Conservation (phyloP, 2,888 invertebrate species). For the Spodoptera picta region DNA sequence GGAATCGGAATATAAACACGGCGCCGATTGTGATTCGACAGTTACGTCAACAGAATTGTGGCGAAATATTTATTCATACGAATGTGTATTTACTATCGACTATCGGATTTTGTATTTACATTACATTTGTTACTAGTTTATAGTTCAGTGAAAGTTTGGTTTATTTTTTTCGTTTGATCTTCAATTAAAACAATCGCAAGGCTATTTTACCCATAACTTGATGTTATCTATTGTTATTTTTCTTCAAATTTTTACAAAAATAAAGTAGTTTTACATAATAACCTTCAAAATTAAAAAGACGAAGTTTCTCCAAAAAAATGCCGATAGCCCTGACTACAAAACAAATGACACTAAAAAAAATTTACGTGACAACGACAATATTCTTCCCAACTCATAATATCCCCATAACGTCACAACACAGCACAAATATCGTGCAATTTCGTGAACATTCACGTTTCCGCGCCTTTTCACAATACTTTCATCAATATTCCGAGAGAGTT, state of each 20-base stretch:
- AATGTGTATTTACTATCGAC: background rate
- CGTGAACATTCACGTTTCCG: slow-evolving; percentile 3
- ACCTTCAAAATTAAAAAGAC: no score
- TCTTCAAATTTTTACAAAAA: no score
- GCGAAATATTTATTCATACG: slow-evolving; percentile 13
- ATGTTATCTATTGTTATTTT: no score
- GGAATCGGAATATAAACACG: slow-evolving; percentile 20
- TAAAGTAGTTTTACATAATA: no score
- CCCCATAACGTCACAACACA: slow-evolving; percentile 1
- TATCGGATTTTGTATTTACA: background rate
- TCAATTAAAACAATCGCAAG: background rate
- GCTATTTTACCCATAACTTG: no score
- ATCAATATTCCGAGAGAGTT: slow-evolving; percentile 59
- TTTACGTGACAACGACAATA: background rate
- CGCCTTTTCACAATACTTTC: slow-evolving; percentile 35
- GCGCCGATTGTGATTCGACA: slow-evolving; percentile 3
- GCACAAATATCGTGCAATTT: slow-evolving; percentile 12
- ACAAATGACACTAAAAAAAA: no score
- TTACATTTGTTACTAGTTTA: background rate
- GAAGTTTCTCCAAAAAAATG: no score
- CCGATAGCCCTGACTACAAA: no score
- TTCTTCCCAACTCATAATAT: background rate
- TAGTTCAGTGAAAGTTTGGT: background rate
- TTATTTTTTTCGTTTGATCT: background rate
- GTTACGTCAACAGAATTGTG: slow-evolving; percentile 1